Conservation (phyloP, 2,113 vertebrate genomes). For the Hiodon tergisus region DNA sequence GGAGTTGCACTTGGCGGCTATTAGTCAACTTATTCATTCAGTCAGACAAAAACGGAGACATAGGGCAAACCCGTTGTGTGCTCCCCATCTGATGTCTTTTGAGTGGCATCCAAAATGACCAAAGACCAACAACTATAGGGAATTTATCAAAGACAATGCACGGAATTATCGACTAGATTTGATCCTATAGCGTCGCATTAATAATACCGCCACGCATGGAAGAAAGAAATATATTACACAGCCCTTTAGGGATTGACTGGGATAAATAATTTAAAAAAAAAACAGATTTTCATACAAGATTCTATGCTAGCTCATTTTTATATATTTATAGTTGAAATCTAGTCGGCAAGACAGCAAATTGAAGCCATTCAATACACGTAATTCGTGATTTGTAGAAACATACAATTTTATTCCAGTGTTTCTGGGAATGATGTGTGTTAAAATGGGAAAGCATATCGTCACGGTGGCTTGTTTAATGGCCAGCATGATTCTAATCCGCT, state of each 20-base stretch:
- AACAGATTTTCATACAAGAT: not conserved
- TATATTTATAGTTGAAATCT: conserved; percentile 23
- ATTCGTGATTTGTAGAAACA: not conserved
- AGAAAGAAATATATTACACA: not conserved
- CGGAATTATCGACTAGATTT: conserved; percentile 3
- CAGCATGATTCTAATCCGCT: conserved; percentile 47
- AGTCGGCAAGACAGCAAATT: conserved; percentile 27
- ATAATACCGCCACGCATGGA: not conserved
- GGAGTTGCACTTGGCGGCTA: conserved; percentile 39
- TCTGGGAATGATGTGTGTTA: conserved; percentile 26
- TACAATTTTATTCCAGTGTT: not conserved
- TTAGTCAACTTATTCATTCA: conserved; percentile 23
- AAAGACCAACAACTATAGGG: conserved; percentile 29
- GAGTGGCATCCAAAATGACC: conserved; percentile 28
- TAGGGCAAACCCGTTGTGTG: conserved; percentile 15
- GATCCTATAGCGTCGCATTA: not conserved
- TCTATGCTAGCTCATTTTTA: conserved; percentile 11
- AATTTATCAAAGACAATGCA: conserved; percentile 23
- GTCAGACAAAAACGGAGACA: conserved; percentile 5
- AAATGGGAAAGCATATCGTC: conserved; percentile 49
- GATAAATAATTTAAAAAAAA: not conserved
- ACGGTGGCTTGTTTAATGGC: conserved; percentile 44
- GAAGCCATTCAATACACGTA: conserved; percentile 5
- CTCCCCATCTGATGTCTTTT: conserved; percentile 15
- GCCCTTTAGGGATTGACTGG: conserved; percentile 12